Base-by-base conservation (phyloP, 2,797 vertebrate genomes). In the Parauchenoglanis punctatus region DNA sequence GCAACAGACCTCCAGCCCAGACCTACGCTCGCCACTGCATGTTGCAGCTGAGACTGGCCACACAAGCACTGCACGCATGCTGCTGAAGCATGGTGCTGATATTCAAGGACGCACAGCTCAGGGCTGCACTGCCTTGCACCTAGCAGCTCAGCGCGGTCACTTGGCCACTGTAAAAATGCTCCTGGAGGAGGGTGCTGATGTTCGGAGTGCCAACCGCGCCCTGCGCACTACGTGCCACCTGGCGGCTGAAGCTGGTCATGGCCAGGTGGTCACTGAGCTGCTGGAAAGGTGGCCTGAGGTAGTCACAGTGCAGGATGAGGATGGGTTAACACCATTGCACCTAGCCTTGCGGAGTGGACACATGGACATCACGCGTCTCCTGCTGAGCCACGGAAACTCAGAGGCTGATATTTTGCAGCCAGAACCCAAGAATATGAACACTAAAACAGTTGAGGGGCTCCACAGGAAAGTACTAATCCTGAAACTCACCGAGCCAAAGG, bases 31-130 rank as follows among this genome's bases (percentile, higher is more conserved):
- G 0, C 95, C 98, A 0, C 95, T 99, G 0, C 98, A 99, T 0
- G 94, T 99, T 8, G 98, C 99, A 0, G 97, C 98, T 0, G 97
- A 98, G 90, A 99, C 98, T 0, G 98, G 98, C 46, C 98, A 99
- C 94, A 99, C 99, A 0, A 99, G 99, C 95, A 99, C 98, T 0
- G 97, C 99, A 0, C 94, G 99, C 91, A 95, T 99, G 84, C 95
- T 99, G 6, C 93, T 99, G 84, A 98, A 98, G 80, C 98, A 97
- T 0, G 92, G 95, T 0, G 97, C 97, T 0, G 91, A 95, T 44
- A 93, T 96, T 4, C 95, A 97, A 5, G 95, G 95, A 0, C 90
- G 88, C 11, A 98, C 97, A 0, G 87, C 90, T 0, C 94, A 96
- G 0, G 97, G 97, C n/a, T 95, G 92, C 86, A 97, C 97, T 0